Evolutionary conservation across 2,113 vertebrate genomes (phyloP).

Genomic region (Cryptotis parvus): DNA sequence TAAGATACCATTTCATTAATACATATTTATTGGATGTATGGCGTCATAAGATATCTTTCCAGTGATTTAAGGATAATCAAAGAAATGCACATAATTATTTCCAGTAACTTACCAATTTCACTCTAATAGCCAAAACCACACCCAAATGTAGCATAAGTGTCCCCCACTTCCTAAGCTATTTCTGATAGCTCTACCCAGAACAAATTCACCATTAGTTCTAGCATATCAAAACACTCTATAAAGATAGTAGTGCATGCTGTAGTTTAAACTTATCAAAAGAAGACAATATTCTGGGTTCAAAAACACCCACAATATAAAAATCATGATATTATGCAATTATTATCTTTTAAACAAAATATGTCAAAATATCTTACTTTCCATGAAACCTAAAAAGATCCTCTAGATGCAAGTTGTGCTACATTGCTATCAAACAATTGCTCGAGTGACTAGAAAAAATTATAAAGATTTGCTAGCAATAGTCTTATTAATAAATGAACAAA

Average conservation of each 20-base stretch:
- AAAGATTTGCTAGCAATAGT: conserved; percentile 19
- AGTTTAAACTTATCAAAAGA: neutral
- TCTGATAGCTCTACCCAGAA: neutral
- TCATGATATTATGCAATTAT: neutral
- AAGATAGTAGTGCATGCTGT: neutral
- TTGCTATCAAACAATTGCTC: conserved; percentile 42
- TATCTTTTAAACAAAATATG: conserved; percentile 13
- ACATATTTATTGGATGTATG: neutral
- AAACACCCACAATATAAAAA: neutral
- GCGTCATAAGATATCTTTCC: neutral
- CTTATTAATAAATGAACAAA: conserved; percentile 63
- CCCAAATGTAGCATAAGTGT: neutral
- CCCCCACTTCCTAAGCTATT: neutral
- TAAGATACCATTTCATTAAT: neutral
- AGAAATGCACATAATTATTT: neutral
- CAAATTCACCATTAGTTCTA: no score
- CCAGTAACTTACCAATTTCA: conserved; percentile 20
- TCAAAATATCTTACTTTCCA: neutral
- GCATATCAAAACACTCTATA: neutral
- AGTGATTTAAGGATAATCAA: conserved; percentile 25
- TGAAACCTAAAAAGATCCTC: conserved; percentile 31
- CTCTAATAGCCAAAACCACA: neutral
- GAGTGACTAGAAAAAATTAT: neutral
- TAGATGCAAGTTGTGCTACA: neutral
- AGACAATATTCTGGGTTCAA: neutral